These are phyloP conservation scores for Acinonyx jubatus DNA, from an alignment of 2,113 vertebrate species.

Conservation along the genomic window DNA sequence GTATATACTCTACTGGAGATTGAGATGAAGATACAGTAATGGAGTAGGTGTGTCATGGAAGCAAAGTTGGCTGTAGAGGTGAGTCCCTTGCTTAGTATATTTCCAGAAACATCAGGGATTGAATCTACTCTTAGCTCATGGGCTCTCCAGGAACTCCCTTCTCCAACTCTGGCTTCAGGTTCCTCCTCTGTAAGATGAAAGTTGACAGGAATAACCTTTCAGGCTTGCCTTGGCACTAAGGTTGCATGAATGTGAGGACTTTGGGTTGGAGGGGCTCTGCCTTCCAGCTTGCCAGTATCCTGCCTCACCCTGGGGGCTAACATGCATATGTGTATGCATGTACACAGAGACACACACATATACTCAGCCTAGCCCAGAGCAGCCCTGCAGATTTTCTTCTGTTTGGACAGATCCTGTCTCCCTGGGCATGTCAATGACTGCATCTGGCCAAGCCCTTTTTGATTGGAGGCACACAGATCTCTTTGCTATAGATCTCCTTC, in stretches of 20 bases:
- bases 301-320: not conserved
- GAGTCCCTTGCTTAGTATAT: not conserved
- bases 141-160: not conserved
- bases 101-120: not conserved
- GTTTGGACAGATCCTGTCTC: not conserved
- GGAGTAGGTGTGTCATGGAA: not conserved
- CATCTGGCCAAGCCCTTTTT: not conserved
- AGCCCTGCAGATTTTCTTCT: not conserved
- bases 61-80: not conserved
- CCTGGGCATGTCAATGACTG: not conserved
- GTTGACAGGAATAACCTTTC: not conserved
- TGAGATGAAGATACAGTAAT: not conserved
- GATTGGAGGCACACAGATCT: not conserved
- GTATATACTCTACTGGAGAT: accelerated
- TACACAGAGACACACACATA: not conserved
- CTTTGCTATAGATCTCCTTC: not conserved
- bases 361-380: no score
- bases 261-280: not conserved
- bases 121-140: not conserved
- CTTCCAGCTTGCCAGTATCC: not conserved
- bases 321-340: accelerated
- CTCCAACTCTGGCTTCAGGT: not conserved
- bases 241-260: not conserved
- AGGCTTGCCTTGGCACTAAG: not conserved
- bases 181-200: not conserved